Conservation (phyloP, 2,888 invertebrate species). For the Notodonta ziczac region DNA sequence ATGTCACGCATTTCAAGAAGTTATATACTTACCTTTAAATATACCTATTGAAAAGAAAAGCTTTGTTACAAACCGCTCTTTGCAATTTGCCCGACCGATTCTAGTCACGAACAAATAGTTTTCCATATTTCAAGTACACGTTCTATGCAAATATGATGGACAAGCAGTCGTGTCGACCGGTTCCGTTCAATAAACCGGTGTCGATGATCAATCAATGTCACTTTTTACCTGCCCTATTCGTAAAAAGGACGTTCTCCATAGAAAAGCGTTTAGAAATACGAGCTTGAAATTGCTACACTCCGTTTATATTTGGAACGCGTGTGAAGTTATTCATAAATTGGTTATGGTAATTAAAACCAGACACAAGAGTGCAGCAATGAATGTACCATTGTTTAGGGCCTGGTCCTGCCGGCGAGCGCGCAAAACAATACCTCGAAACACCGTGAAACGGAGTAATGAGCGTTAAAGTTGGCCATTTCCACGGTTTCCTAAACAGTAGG, state of each 20-base stretch:
- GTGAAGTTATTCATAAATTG: constrained; percentile 54
- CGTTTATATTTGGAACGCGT: constrained; percentile 33
- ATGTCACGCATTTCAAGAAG: too few species aligned
- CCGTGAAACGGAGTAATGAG: constrained; percentile 25
- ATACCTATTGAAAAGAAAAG: background rate
- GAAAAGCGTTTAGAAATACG: background rate
- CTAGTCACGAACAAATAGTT: constrained; percentile 44
- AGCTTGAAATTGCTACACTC: constrained; percentile 37
- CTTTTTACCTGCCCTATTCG: constrained; percentile 42
- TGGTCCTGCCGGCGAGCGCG: constrained; percentile 27
- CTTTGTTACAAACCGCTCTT: background rate
- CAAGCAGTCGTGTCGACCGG: constrained; percentile 38
- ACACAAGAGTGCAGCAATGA: constrained; percentile 39
- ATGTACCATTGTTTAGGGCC: constrained; percentile 44
- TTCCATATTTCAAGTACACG: constrained; percentile 45
- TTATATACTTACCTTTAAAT: too few species aligned
- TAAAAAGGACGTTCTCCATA: constrained; percentile 25
- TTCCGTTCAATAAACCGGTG: constrained; percentile 47
- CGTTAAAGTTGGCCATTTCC: constrained; percentile 29
- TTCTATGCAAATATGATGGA: constrained; percentile 56
- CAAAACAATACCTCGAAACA: constrained; percentile 41
- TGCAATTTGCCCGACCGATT: constrained; percentile 30
- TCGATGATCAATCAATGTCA: constrained; percentile 69
- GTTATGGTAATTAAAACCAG: constrained; percentile 41
- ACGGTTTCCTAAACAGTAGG: constrained; percentile 30